A percentile compares a stretch with the other conserved stretches of the same genome.
Evolutionary conservation across 2,113 vertebrate species (phyloP).

Genomic region (Fregetta grallaria): DNA sequence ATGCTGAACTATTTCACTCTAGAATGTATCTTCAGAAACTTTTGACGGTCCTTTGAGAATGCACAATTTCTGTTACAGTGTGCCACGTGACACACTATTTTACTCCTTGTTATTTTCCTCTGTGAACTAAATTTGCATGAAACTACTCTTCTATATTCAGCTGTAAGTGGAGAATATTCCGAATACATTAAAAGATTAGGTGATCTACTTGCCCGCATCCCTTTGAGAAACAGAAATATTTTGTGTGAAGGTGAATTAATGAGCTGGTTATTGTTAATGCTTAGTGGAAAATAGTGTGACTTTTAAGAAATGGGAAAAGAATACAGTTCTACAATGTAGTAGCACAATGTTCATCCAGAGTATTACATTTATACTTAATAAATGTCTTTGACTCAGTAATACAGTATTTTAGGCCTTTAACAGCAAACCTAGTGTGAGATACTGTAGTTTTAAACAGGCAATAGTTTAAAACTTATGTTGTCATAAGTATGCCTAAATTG

Average conservation of each 20-base stretch:
- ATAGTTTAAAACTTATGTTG: background rate
- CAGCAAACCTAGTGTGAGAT: background rate
- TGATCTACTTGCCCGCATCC: background rate
- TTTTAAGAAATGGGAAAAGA: background rate
- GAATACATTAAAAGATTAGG: background rate
- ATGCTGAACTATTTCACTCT: background rate
- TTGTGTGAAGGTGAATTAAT: background rate
- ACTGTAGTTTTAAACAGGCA: background rate
- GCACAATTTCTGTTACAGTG: background rate
- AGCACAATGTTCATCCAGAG: background rate
- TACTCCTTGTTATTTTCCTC: background rate
- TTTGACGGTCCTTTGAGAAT: background rate
- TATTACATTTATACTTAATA: background rate
- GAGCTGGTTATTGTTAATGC: background rate
- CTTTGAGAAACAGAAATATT: background rate
- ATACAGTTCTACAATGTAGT: background rate
- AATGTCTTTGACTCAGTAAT: background rate
- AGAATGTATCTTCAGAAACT: background rate
- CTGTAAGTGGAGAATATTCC: background rate
- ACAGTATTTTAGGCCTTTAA: background rate
- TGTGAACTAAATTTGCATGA: conserved; percentile 2
- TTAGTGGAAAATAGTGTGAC: background rate
- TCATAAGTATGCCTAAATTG: background rate
- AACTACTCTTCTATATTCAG: background rate
- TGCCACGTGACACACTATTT: background rate